These are phyloP conservation scores for Tridacna crocea DNA, from an alignment of 2,888 invertebrate species.

Conservation along the genomic window DNA sequence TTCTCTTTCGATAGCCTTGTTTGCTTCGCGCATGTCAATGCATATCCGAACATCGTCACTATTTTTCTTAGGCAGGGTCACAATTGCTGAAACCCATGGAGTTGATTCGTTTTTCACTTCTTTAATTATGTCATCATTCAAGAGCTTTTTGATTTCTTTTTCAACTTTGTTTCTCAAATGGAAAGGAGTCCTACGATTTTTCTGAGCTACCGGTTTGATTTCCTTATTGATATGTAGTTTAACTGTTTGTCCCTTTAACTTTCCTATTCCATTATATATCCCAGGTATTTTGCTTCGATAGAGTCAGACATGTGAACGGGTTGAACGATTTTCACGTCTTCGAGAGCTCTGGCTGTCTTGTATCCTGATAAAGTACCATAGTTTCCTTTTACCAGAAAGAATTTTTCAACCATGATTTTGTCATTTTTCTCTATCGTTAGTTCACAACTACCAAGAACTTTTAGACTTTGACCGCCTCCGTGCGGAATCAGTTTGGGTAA, in stretches of 20 bases:
- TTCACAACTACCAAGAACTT: conserved; percentile 35
- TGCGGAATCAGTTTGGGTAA: conserved; percentile 46
- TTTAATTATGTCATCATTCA: conserved; percentile 49
- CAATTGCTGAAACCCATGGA: no score
- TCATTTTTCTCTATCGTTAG: conserved; percentile 36
- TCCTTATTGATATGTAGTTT: no score
- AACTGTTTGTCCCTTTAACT: conserved; percentile 37
- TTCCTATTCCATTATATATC: conserved; percentile 42
- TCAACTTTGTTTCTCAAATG: no score
- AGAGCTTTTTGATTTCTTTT: conserved; percentile 46
- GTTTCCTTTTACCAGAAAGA: no score
- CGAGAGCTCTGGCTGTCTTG: conserved; percentile 28
- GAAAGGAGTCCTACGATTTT: conserved; percentile 59
- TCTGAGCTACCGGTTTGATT: no score
- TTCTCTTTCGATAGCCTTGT: no score
- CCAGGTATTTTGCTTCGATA: conserved; percentile 31
- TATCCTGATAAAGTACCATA: no score
- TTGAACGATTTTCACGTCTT: conserved; percentile 42
- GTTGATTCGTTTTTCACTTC: conserved; percentile 59
- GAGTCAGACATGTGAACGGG: neutral
- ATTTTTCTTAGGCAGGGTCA: no score
- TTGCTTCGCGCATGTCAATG: no score
- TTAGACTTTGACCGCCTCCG: conserved; percentile 31
- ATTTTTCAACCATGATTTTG: conserved; percentile 32
- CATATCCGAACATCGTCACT: no score